phyloP scores from a whole-genome alignment of 2,888 invertebrate genomes.

The Tipula vernalis region DNA sequence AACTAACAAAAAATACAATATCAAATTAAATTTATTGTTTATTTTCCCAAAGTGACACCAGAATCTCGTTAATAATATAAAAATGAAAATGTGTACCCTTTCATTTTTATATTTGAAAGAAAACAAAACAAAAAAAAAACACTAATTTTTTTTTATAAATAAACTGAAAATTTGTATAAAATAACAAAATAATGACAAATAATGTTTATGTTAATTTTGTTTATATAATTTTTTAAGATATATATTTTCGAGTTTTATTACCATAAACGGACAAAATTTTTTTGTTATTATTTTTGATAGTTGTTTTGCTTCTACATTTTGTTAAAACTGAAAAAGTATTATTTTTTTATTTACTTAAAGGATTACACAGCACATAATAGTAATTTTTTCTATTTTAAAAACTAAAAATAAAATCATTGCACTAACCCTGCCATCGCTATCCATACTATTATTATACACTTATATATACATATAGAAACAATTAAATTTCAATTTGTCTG shows the following conservation, averaged over 20 bases:
- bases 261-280: not conserved
- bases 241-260: not conserved
- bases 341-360: not conserved
- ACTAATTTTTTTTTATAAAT: not conserved
- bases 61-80: not conserved
- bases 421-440: not conserved
- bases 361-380: not conserved
- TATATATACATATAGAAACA: not conserved
- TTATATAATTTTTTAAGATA: not conserved
- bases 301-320: not conserved
- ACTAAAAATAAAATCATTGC: not conserved
- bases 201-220: not conserved
- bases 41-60: conserved; percentile 4
- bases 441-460: not conserved
- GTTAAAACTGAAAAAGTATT: not conserved
- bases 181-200: not conserved
- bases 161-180: conserved; percentile 4
- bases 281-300: not conserved
- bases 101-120: not conserved
- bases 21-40: not conserved
- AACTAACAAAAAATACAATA: not conserved
- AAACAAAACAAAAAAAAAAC: not conserved
- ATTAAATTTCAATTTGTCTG: not conserved
- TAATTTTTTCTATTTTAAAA: not conserved
- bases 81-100: not conserved